A percentile compares a stretch with the other conserved stretches of the same genome.
These are phyloP conservation scores for Liparis tanakae DNA, from an alignment of 2,797 vertebrate genomes.

Conservation along the genomic window DNA sequence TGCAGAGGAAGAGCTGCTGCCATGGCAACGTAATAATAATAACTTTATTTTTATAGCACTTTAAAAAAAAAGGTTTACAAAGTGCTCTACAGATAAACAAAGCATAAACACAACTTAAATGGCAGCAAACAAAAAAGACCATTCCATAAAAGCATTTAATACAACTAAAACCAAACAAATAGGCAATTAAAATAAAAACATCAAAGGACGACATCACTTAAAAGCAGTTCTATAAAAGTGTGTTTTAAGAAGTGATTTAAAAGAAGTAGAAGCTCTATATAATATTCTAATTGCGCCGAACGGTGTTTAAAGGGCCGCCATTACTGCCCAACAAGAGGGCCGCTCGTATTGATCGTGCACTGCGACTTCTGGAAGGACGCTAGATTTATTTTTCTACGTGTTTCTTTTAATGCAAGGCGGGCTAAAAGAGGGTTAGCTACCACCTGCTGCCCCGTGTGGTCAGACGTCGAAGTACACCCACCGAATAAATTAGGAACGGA, in stretches of 20 bases:
- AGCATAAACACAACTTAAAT: no score
- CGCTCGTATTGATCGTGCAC: not conserved
- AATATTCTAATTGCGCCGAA: constrained; percentile 37
- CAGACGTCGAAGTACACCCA: not conserved
- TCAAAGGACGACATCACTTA: no score
- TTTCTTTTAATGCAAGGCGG: constrained; percentile 10
- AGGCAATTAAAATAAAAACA: no score
- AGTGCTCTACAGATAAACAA: no score
- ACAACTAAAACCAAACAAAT: no score
- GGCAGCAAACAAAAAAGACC: no score
- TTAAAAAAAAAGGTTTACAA: no score
- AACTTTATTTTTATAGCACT: no score
- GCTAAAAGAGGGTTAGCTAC: not conserved
- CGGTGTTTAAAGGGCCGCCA: constrained; percentile 34
- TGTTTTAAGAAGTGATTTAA: no score
- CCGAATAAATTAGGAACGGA: not conserved
- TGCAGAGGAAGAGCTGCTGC: constrained; percentile 11
- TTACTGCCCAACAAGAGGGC: constrained; percentile 7
- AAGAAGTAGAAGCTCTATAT: constrained; percentile 48
- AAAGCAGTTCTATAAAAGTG: no score
- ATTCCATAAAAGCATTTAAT: no score
- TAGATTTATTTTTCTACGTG: constrained; percentile 17
- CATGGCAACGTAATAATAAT: no score
- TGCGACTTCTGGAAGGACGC: not conserved
- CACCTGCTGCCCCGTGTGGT: not conserved